These are phyloP conservation scores for Tubulanus polymorphus DNA, from an alignment of 2,888 invertebrate genomes.

Conservation along the genomic window DNA sequence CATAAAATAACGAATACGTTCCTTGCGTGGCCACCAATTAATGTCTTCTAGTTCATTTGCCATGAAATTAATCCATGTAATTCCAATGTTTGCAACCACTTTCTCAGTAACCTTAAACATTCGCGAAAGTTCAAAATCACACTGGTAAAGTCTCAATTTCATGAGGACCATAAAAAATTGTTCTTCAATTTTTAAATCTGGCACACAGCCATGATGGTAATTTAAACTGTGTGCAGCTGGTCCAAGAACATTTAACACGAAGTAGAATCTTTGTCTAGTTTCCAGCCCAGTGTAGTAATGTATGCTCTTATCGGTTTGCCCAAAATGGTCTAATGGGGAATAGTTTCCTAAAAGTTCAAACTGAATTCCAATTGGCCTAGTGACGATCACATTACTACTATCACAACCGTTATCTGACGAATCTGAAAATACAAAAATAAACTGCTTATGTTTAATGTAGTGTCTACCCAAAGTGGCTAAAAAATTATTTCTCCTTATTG, in stretches of 20 bases:
- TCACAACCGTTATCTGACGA: no score
- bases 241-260: not conserved
- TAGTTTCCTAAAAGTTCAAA: no score
- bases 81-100: not conserved
- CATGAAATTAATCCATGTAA: constrained; percentile 7
- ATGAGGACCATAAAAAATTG: constrained; percentile 21
- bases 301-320: constrained; percentile 17
- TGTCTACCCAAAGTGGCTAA: no score
- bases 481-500: no score
- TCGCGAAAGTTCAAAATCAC: not conserved
- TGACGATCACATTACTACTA: no score
- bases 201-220: constrained; percentile 5
- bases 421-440: no score
- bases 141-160: constrained; percentile 23
- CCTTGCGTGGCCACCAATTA: no score
- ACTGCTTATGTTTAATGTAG: no score
- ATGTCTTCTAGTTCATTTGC: constrained; percentile 13
- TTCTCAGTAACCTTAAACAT: not conserved
- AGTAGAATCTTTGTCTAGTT: not conserved
- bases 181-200: not conserved
- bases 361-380: no score
- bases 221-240: not conserved
- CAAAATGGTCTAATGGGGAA: constrained; percentile 25
- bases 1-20: no score
- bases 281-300: constrained; percentile 9